phyloP scores from a whole-genome alignment of 1,140 invertebrate genomes.

The Camponotus pennsylvanicus region DNA sequence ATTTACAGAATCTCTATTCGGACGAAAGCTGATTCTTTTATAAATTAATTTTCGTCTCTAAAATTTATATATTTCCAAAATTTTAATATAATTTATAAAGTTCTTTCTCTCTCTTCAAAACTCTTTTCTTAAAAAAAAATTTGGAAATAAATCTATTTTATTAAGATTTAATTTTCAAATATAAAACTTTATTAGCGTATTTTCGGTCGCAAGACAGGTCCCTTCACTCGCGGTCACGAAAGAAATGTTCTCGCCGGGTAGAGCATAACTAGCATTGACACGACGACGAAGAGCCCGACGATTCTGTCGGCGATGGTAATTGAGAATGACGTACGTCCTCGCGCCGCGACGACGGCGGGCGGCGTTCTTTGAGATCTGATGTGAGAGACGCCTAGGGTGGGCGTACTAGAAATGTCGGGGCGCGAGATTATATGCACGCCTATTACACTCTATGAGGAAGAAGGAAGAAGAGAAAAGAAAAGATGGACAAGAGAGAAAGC shows the following conservation, averaged over 20 bases:
- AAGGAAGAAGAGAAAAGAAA: not conserved
- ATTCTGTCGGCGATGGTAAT: conserved; percentile 79
- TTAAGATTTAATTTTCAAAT: not conserved
- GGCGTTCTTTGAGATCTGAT: conserved; percentile 77
- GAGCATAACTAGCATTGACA: conserved; percentile 68
- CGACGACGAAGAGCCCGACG: conserved; percentile 48
- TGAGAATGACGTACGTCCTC: conserved; percentile 81
- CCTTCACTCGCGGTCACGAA: not conserved
- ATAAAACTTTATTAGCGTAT: not conserved
- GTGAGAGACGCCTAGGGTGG: conserved; percentile 66
- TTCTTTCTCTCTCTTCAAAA: not conserved
- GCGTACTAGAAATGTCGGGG: conserved; percentile 65
- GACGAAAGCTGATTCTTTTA: conserved; percentile 13
- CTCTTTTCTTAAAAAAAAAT: no score
- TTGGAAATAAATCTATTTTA: not conserved
- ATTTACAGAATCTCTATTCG: not conserved
- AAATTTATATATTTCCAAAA: conserved; percentile 6
- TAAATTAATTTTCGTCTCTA: conserved; percentile 9
- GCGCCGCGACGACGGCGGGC: conserved; percentile 61
- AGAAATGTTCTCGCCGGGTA: not conserved
- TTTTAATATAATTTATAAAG: not conserved
- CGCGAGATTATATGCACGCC: conserved; percentile 64
- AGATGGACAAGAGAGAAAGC: not conserved
- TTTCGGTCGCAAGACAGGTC: not conserved
- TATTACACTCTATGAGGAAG: conserved; percentile 49